Conservation (phyloP, 2,113 vertebrate genomes). For the Mungos mungo region DNA sequence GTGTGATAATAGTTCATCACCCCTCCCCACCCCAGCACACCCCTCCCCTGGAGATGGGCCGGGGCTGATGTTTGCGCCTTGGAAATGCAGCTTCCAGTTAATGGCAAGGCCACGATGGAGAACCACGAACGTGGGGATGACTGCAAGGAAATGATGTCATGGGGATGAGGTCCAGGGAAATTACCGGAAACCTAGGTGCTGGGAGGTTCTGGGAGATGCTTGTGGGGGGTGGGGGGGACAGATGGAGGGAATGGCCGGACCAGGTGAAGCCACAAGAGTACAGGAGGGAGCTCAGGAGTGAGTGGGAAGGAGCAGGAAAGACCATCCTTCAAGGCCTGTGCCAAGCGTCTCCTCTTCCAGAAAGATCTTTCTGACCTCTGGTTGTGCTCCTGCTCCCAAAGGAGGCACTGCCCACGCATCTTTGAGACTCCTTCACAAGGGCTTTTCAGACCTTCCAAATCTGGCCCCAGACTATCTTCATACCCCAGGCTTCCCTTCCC, state of each 20-base stretch:
- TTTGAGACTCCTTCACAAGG: background rate
- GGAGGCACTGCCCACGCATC: background rate
- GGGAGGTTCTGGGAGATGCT: background rate
- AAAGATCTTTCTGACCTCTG: background rate
- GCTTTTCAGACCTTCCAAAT: background rate
- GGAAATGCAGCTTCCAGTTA: background rate
- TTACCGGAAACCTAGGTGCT: too few relatives aligned
- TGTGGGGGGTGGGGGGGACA: accelerated
- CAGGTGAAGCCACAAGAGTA: background rate
- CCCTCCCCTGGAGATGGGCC: background rate
- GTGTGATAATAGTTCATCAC: background rate
- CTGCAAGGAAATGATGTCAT: background rate
- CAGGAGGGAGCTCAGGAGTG: background rate
- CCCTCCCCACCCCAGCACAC: accelerated
- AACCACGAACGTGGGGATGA: background rate
- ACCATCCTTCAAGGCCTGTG: background rate
- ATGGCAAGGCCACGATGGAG: background rate
- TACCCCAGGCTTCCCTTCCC: background rate
- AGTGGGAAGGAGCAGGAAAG: background rate
- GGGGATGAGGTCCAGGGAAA: background rate
- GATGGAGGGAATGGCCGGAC: background rate
- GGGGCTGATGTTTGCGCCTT: accelerated
- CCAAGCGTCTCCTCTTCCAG: background rate
- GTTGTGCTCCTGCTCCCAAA: background rate
- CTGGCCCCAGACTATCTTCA: background rate